A percentile compares a stretch with the other conserved stretches of the same genome.
Conservation (phyloP, 2,113 vertebrate species). For the Phalacrocorax aristotelis region DNA sequence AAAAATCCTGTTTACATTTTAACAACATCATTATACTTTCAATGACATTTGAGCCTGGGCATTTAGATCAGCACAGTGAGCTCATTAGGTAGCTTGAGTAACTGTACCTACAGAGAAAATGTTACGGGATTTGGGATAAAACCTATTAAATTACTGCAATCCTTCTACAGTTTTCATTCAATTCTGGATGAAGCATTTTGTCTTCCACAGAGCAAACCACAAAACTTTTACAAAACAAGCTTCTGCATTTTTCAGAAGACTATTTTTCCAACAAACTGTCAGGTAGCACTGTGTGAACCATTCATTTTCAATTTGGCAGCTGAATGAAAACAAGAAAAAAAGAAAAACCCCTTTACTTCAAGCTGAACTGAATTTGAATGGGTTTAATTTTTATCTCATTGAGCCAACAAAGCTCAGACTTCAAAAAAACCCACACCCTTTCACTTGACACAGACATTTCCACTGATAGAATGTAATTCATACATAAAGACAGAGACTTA, state of each 20-base stretch:
- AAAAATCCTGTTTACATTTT: constrained; percentile 8
- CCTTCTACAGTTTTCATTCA: background rate
- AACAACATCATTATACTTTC: background rate
- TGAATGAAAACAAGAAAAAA: background rate
- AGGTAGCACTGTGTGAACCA: background rate
- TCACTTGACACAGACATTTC: background rate
- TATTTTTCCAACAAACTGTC: constrained; percentile 12
- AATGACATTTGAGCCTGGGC: background rate
- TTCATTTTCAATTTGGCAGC: constrained; percentile 2
- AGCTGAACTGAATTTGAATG: background rate
- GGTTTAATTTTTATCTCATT: background rate
- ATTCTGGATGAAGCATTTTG: background rate
- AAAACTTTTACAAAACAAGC: background rate
- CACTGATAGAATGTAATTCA: background rate
- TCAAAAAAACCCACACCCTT: background rate
- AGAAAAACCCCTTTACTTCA: background rate
- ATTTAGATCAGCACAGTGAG: background rate
- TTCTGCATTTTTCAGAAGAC: background rate
- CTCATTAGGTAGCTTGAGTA: background rate
- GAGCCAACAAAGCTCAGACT: background rate
- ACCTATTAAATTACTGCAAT: background rate
- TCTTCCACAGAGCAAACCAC: background rate
- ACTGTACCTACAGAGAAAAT: background rate
- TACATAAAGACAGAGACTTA: background rate
- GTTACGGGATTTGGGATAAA: background rate